These are phyloP conservation scores for Hypanus sabinus DNA, from an alignment of 2,113 vertebrate species.

Conservation along the genomic window DNA sequence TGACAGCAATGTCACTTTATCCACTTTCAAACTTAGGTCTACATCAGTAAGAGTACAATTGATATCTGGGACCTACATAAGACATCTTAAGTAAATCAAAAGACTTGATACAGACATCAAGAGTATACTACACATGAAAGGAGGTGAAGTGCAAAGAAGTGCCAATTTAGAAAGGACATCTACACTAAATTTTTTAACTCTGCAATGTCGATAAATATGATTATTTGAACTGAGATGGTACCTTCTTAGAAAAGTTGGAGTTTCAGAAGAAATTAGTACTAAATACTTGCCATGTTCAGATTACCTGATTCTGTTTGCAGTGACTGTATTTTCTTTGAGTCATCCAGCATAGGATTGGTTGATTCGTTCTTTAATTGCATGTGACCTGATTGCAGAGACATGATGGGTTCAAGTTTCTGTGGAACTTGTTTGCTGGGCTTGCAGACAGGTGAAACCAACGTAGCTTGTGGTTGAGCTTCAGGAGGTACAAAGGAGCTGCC, in stretches of 20 bases:
- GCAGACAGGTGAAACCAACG: constrained; percentile 51
- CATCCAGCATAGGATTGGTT: constrained; percentile 60
- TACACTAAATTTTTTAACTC: background rate
- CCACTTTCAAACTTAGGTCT: background rate
- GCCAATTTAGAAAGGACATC: background rate
- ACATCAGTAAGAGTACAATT: background rate
- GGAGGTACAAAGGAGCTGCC: constrained; percentile 43
- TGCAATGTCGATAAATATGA: background rate
- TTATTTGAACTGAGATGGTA: background rate
- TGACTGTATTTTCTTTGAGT: constrained; percentile 78
- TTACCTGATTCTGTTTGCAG: constrained; percentile 55
- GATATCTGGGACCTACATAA: constrained; percentile 14
- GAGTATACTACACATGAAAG: background rate
- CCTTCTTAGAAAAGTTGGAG: background rate
- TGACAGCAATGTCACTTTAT: background rate
- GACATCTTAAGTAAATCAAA: background rate
- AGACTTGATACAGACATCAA: background rate
- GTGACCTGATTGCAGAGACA: constrained; percentile 54
- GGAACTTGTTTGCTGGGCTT: constrained; percentile 67
- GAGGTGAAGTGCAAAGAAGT: background rate
- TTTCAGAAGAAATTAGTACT: background rate
- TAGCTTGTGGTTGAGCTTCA: constrained; percentile 52
- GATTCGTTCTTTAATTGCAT: constrained; percentile 67
- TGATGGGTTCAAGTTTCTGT: constrained; percentile 49
- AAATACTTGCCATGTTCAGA: background rate